Percentiles rank a stretch among this genome's conserved stretches.
Conservation (phyloP, 2,113 vertebrate species). For the Epinephelus moara region DNA sequence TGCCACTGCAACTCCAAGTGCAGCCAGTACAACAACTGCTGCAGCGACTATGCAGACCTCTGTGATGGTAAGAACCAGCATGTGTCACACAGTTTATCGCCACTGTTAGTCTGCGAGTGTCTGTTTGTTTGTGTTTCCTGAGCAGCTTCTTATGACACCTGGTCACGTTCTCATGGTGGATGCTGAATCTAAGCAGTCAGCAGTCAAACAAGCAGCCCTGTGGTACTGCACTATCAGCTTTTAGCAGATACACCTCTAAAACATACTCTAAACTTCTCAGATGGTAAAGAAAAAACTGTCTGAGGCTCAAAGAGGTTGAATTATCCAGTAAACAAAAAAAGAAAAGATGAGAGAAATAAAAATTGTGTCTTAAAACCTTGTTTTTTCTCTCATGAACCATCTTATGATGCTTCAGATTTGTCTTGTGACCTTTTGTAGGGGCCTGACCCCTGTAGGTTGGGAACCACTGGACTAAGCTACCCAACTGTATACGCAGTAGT, state of each 20-base stretch:
- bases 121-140: conserved; percentile 10
- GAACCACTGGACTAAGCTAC: background rate
- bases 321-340: no score
- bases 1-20: conserved; percentile 89
- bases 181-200: background rate
- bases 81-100: background rate
- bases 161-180: conserved; percentile 45
- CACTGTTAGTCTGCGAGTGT: background rate
- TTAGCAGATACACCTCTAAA: background rate
- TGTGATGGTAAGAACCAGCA: conserved; percentile 82
- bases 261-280: background rate
- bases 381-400: background rate
- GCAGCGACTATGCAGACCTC: conserved; percentile 78
- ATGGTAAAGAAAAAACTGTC: background rate
- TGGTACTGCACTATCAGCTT: background rate
- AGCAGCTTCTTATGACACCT: conserved; percentile 17
- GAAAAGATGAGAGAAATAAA: background rate
- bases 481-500: background rate
- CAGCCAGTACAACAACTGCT: conserved; percentile 79
- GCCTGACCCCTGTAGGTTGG: background rate
- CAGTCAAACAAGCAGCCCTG: background rate
- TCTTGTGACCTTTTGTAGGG: background rate
- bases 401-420: background rate
- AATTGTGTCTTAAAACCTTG: background rate
- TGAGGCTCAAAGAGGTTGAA: background rate